Evolutionary conservation across 2,113 vertebrate species (phyloP), one percentile per base, ranked within the genome.

Genomic region (Stomatorhinus ivindoensis): DNA sequence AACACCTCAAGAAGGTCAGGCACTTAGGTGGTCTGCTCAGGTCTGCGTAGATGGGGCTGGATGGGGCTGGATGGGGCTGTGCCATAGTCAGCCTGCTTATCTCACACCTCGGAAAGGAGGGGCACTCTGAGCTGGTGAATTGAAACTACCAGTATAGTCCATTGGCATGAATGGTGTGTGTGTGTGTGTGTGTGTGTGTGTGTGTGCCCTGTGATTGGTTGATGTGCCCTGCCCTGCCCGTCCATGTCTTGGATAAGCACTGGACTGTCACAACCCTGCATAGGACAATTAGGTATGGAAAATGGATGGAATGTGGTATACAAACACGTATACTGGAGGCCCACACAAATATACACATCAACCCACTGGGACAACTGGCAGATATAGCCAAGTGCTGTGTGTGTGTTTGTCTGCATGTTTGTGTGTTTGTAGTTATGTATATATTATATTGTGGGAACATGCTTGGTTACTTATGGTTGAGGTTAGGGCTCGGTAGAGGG

Each of bases 1-100:
- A 97, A 87, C 96, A 98, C 85, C 92, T 95, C 8, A 96, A 96
- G 90, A 97, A 97, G 94, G 96, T 96, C 31, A 31, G 46, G 39
- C 10, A 47, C 24, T 24, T n/a, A 47, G 42, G 27, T 21, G 83
- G 21, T 21, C 0, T 0, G 61, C 50, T 15, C 83, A 8, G 0
- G 13, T 55, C 17, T 2, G 4, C 73, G 5, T 1, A 9, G 8
- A 47, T 47, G 46, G 46, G 46, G 46, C 7, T 47, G 46, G 46
- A 47, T 47, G 46, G 6, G 7, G 46, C 42, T 44, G 42, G 42
- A 44, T 44, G 42, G 42, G 42, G 44, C 44, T 44, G 24, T 1
- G 21, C 21, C 7, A 1, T n/a, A 6, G 21, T 61, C 55, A 61
- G 21, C 55, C 8, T 24, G 17, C 51, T 19, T 53, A 53, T 53